phyloP scores from a whole-genome alignment of 2,113 vertebrate species.

The Phrynocephalus versicolor region DNA sequence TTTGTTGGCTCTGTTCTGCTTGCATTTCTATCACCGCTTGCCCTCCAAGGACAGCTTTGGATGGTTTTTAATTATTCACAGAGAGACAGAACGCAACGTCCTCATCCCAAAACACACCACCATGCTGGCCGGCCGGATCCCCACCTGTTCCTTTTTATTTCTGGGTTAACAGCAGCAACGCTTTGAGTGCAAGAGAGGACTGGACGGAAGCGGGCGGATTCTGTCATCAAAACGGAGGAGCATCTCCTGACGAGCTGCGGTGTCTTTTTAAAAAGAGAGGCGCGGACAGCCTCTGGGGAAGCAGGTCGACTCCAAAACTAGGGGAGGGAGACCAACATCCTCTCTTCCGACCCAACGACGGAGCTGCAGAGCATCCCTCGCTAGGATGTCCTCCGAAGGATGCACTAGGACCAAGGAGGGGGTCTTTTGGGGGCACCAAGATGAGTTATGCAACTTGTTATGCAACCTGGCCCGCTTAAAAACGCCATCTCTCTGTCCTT shows the following conservation, averaged over 20 bases:
- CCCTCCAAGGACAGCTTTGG: too few relatives aligned
- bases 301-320: slow-evolving; percentile 48
- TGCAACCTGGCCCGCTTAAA: slow-evolving; percentile 64
- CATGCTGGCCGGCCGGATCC: slow-evolving; percentile 12
- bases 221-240: too few relatives aligned
- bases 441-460: slow-evolving; percentile 70
- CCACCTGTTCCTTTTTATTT: rapidly evolving
- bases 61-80: background rate
- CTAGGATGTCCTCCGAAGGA: slow-evolving; percentile 56
- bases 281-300: slow-evolving; percentile 39
- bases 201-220: too few relatives aligned
- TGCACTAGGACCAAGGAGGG: slow-evolving; percentile 37
- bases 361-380: slow-evolving; percentile 60
- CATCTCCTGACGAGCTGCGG: background rate
- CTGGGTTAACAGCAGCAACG: too few relatives aligned
- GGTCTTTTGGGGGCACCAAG: slow-evolving; percentile 47
- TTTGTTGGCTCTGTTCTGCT: background rate
- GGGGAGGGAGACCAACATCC: slow-evolving; percentile 49
- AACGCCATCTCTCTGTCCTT: slow-evolving; percentile 62
- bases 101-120: slow-evolving; percentile 20
- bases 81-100: background rate
- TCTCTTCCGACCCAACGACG: slow-evolving; percentile 47
- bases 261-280: slow-evolving; percentile 48
- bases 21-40: background rate
- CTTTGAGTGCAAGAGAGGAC: too few relatives aligned